phyloP scores from a whole-genome alignment of 2,888 invertebrate genomes.

The Melanchra persicariae region DNA sequence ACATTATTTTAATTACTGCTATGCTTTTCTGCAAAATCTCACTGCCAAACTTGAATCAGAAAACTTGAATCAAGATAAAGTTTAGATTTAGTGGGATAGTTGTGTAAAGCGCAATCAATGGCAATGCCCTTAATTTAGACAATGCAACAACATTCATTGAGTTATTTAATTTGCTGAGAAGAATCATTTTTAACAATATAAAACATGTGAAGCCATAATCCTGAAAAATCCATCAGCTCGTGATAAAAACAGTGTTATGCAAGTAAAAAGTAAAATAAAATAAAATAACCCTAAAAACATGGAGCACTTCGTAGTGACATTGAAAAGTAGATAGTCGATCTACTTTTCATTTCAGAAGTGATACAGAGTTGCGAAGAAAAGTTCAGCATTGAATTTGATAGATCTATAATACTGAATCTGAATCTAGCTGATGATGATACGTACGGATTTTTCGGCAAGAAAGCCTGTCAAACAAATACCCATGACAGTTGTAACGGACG shows the following conservation, averaged over 20 bases:
- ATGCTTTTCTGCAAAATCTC: background rate
- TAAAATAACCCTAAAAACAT: background rate
- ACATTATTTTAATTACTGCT: conserved; percentile 39
- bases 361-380: conserved; percentile 2
- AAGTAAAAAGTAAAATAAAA: background rate
- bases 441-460: background rate
- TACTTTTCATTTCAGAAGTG: too few species aligned
- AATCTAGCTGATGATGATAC: conserved; percentile 4
- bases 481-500: background rate
- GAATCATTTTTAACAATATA: too few species aligned
- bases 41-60: background rate
- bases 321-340: background rate
- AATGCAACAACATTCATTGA: too few species aligned
- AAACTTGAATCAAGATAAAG: background rate
- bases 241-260: background rate
- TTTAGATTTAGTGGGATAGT: too few species aligned
- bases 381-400: background rate
- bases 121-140: too few species aligned
- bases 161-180: too few species aligned
- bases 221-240: background rate
- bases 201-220: too few species aligned
- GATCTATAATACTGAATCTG: background rate
- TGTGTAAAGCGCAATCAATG: too few species aligned
- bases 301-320: background rate
- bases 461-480: background rate